Conservation (phyloP, 2,113 vertebrate species). For the Chaenocephalus aceratus region DNA sequence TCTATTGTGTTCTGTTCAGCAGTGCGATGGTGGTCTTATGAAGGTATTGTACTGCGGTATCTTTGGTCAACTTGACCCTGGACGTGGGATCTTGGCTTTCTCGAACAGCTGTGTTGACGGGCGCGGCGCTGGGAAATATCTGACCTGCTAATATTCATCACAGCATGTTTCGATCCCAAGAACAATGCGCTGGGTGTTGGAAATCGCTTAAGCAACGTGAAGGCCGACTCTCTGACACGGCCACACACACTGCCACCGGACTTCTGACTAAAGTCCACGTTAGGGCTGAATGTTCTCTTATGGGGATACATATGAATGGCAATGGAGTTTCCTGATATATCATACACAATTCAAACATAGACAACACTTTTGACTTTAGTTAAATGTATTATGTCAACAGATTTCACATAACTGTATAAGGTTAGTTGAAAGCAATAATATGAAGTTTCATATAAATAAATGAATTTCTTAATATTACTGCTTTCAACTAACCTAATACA, state of each 20-base stretch:
- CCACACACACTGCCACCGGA: background rate
- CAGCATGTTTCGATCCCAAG: constrained; percentile 13
- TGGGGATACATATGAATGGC: background rate
- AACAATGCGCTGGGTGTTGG: constrained; percentile 17
- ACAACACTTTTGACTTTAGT: background rate
- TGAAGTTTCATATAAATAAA: no score
- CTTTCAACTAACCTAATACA: no score
- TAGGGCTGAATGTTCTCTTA: background rate
- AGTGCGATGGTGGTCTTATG: constrained; percentile 50
- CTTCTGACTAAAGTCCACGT: background rate
- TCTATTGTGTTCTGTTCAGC: constrained; percentile 61
- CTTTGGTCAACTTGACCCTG: constrained; percentile 74
- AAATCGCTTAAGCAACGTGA: background rate
- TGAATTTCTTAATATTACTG: no score
- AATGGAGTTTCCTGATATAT: background rate
- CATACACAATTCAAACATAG: background rate
- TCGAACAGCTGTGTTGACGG: constrained; percentile 60
- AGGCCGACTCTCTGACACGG: background rate
- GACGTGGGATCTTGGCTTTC: constrained; percentile 57
- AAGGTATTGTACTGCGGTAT: constrained; percentile 67
- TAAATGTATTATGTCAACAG: no score
- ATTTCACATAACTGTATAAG: no score
- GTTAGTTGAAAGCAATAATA: no score
- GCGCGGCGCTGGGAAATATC: constrained; percentile 50
- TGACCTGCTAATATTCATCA: constrained; percentile 15